Evolutionary conservation across 2,888 invertebrate species (phyloP).

Genomic region (Bibio marci): DNA sequence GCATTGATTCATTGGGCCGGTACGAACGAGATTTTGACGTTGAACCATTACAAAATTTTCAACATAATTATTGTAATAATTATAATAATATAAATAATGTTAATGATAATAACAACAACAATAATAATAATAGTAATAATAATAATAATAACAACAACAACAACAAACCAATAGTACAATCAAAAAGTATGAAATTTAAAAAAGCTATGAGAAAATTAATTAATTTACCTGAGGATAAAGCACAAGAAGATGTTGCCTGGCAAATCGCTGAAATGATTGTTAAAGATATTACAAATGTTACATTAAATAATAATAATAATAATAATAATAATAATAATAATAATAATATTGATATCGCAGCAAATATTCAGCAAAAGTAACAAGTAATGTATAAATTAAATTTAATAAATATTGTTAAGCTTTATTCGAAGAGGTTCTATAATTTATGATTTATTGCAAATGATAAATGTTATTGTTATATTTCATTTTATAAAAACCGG

Average conservation of each 20-base stretch:
- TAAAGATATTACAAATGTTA: slow-evolving; percentile 81
- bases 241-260: slow-evolving; percentile 92
- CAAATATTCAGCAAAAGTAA: no score
- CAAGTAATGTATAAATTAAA: no score
- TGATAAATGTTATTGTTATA: no score
- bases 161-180: background rate
- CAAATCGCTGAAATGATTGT: slow-evolving; percentile 95
- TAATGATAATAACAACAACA: no score
- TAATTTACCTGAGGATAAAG: slow-evolving; percentile 68
- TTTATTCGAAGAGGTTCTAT: no score
- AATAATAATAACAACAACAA: background rate
- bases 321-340: no score
- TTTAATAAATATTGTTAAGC: no score
- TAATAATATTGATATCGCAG: no score
- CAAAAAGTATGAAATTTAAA: slow-evolving; percentile 26
- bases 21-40: slow-evolving; percentile 84
- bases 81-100: background rate
- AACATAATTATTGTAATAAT: slow-evolving; percentile 11
- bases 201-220: slow-evolving; percentile 62
- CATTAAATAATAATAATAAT: slow-evolving; percentile 35
- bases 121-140: background rate
- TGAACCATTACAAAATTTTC: slow-evolving; percentile 41
- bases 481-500: no score
- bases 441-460: no score
- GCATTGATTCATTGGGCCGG: slow-evolving; percentile 73